Conservation (phyloP, 1,140 invertebrate species). For the Drosophila lacertosa region DNA sequence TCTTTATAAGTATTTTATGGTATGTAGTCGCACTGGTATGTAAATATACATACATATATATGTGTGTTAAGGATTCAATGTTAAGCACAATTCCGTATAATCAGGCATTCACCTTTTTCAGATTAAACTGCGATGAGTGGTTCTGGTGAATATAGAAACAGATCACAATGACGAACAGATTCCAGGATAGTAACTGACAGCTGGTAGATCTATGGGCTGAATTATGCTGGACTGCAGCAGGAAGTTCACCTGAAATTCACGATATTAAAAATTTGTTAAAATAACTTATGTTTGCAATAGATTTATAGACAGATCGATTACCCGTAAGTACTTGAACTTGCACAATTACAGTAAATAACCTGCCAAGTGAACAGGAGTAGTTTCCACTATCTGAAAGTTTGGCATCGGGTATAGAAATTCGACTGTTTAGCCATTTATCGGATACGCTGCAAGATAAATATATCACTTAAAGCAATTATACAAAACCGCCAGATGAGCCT, state of each 20-base stretch:
- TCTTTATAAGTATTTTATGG: slow-evolving; percentile 1
- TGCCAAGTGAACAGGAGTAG: slow-evolving; percentile 83
- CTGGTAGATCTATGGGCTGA: slow-evolving; percentile 29
- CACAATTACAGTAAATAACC: slow-evolving; percentile 82
- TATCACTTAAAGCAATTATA: too few relatives aligned
- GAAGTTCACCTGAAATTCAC: slow-evolving; percentile 75
- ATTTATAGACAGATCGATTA: slow-evolving; percentile 14
- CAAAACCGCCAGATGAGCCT: too few relatives aligned
- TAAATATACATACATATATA: not conserved
- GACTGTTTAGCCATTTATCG: slow-evolving; percentile 77
- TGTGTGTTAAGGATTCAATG: slow-evolving; percentile 9
- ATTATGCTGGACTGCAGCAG: slow-evolving; percentile 84
- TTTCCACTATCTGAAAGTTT: slow-evolving; percentile 83
- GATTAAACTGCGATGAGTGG: slow-evolving; percentile 17
- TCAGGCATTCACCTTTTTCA: slow-evolving; percentile 17
- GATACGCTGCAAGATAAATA: slow-evolving; percentile 64
- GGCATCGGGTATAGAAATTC: slow-evolving; percentile 80
- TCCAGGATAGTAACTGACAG: slow-evolving; percentile 25
- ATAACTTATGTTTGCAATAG: not conserved
- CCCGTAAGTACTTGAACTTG: slow-evolving; percentile 84
- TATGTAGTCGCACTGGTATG: slow-evolving; percentile 1
- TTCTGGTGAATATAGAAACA: slow-evolving; percentile 15
- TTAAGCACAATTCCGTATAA: slow-evolving; percentile 30
- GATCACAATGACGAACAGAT: slow-evolving; percentile 41
- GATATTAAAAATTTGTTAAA: not conserved